Percentiles rank a stretch among this genome's conserved stretches.
Conservation (phyloP, 2,797 vertebrate species). For the Adelosebastes latens region DNA sequence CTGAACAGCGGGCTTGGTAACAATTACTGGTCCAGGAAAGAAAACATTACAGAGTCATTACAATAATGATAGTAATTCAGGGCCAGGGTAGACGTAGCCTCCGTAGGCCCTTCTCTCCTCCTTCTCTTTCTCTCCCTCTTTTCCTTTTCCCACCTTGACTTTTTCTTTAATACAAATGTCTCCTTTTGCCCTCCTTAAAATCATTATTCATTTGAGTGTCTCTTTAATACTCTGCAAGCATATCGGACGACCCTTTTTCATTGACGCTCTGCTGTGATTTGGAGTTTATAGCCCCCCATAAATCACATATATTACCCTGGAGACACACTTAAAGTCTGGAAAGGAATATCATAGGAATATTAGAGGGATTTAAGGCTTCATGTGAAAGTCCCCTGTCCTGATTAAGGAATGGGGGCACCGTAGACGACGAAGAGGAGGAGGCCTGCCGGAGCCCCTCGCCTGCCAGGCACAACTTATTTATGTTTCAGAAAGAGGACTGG, state of each 20-base stretch:
- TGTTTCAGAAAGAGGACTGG: conserved; percentile 74
- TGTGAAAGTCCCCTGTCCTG: conserved; percentile 12
- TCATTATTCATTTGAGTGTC: not conserved
- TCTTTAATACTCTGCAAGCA: not conserved
- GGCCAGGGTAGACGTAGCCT: conserved; percentile 69
- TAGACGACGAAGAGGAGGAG: not conserved
- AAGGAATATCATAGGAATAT: conserved; percentile 10
- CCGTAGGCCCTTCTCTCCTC: conserved; percentile 59
- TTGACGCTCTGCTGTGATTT: conserved; percentile 20
- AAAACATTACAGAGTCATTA: conserved; percentile 85
- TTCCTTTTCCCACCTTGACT: conserved; percentile 23
- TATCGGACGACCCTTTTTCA: conserved; percentile 9
- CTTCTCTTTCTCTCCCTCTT: not conserved
- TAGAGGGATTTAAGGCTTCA: not conserved
- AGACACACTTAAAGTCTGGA: conserved; percentile 1
- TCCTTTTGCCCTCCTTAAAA: not conserved
- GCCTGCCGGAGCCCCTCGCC: conserved; percentile 11
- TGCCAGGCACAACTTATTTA: conserved; percentile 68
- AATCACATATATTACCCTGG: conserved; percentile 21
- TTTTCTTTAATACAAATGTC: not conserved
- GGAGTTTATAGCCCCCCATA: conserved; percentile 24
- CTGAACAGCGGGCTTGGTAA: conserved; percentile 80
- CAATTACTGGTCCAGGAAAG: conserved; percentile 83
- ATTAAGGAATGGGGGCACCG: conserved; percentile 8
- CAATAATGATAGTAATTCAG: conserved; percentile 85